Evolutionary conservation across 2,113 vertebrate species (phyloP), one percentile per base, ranked within the genome.

Genomic region (Gymnocephalus cernua): DNA sequence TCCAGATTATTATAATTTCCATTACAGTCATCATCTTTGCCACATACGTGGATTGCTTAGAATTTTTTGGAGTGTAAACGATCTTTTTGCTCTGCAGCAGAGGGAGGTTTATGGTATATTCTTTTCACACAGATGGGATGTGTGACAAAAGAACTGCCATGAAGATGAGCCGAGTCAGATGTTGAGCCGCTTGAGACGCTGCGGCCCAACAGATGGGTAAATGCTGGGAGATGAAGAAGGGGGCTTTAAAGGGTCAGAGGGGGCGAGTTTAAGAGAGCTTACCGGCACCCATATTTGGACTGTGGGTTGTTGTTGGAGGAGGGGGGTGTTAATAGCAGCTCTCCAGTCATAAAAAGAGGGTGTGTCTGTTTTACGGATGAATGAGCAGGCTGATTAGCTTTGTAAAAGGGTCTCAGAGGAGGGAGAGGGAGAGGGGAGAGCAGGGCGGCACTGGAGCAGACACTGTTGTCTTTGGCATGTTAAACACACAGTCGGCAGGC

Each of bases 321-420:
- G 38, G 32, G 57, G 89, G 79, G 83, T 67, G 91, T 89, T 93
- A 93, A 92, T 89, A 77, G 89, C 82, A 74, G 82, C 85, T 88
- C 86, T 83, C 85, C 77, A 56, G 88, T 90, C 93, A 91, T 93
- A 87, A 94, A 94, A 94, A 87, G 92, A 84, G 91, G 94, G 91
- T 72, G 94, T 93, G 89, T 81, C 90, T 72, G 63, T 68, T 87
- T 92, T 85, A 57, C 69, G 71, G 75, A 91, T 93, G 93, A 94
- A 94, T 93, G 94, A 94, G 83, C 90, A 77, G 78, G 65, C 84
- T 64, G 56, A 80, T 75, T 74, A 82, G 57, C 76, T 73, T 83
- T 82, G 91, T 83, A 59, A 80, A 32, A 87, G 86, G 84, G 83
- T 83, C 89, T 91, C 83, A 84, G 86, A 90, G 93, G 91, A 80